These are phyloP conservation scores for Pseudobourletiella spinata DNA, from an alignment of 1,140 invertebrate species.

Conservation along the genomic window DNA sequence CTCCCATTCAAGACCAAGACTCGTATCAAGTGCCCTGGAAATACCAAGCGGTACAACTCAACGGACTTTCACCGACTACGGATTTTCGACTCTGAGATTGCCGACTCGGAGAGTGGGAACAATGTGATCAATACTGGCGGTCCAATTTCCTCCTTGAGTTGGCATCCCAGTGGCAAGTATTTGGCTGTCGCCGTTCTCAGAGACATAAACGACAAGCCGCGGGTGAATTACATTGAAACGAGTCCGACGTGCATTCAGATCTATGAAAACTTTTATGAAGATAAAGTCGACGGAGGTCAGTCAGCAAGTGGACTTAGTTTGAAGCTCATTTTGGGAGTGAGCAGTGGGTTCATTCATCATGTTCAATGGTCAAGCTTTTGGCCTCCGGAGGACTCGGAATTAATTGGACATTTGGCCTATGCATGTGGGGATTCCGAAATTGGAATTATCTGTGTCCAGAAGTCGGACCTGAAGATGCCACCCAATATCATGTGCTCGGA, in stretches of 20 bases:
- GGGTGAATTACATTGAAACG: neutral
- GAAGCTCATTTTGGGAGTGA: conserved; percentile 12
- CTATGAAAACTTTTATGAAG: conserved; percentile 10
- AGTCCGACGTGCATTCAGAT: conserved; percentile 21
- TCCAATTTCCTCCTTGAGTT: conserved; percentile 15
- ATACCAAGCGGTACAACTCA: neutral
- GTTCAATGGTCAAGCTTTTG: conserved; percentile 27
- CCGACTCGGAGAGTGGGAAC: neutral
- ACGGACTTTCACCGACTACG: conserved; percentile 13
- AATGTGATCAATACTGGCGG: conserved; percentile 19
- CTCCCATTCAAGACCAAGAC: neutral
- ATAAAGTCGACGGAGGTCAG: too few relatives aligned
- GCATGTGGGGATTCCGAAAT: conserved; percentile 15
- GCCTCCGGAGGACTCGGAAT: neutral
- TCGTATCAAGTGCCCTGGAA: neutral
- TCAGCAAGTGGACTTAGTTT: conserved; percentile 1
- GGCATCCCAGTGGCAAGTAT: conserved; percentile 27
- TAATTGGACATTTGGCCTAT: conserved; percentile 20
- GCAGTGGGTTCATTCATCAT: conserved; percentile 22
- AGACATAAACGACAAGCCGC: conserved; percentile 1
- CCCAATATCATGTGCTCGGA: too few relatives aligned
- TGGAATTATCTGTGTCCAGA: conserved; percentile 15
- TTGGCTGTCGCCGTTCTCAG: conserved; percentile 18
- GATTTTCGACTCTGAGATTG: conserved; percentile 23
- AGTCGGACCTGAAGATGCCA: conserved; percentile 1